Base-by-base conservation (phyloP, 2,797 vertebrate genomes). In the Arnoldichthys spilopterus region DNA sequence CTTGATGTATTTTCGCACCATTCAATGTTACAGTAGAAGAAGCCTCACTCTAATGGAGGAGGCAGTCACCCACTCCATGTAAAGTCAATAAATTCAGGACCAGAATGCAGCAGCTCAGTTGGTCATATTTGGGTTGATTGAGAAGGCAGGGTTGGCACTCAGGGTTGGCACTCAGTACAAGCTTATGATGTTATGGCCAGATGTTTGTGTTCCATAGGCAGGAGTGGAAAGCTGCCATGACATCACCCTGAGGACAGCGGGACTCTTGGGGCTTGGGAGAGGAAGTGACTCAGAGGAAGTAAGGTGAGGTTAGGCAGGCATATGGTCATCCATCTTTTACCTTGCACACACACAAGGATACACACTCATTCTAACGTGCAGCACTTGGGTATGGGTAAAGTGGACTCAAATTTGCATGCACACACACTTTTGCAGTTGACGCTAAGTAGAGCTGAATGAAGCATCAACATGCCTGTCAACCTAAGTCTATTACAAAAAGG, bases 231-330 rank as follows among this genome's bases (percentile, higher is more conserved):
- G 91, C 90, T 93, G 91, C 91, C 92, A 92, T 94, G 91, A 93
- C 92, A 93, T 94, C 93, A 94, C 83, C 89, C 87, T 87, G 86
- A 89, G 85, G 88, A 90, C 88, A 89, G 92, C 91, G 89, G 91
- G 92, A 82, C 64, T 92, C 92, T 91, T n/a, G n/a, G 89, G 90
- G 92, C 91, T 87, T 20, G 87, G 89, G 90, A 93, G 91, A 93
- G 92, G 93, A 93, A 94, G 92, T 93, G 92, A 94, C 86, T 94
- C 92, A 94, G 87, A 89, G 91, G 91, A 92, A 93, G 93, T 89
- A 84, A 90, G 89, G 87, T 92, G 90, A 93, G 90, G 89, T 90
- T 89, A 91, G 68, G 72, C 72, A 83, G 85, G 62, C 77, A 79
- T 61, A 82, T 73, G 71, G 78, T 75, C 79, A 86, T 84, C 82